A percentile compares a stretch with the other conserved stretches of the same genome.
phyloP scores from a whole-genome alignment of 2,113 vertebrate species.

The Entosphenus tridentatus region DNA sequence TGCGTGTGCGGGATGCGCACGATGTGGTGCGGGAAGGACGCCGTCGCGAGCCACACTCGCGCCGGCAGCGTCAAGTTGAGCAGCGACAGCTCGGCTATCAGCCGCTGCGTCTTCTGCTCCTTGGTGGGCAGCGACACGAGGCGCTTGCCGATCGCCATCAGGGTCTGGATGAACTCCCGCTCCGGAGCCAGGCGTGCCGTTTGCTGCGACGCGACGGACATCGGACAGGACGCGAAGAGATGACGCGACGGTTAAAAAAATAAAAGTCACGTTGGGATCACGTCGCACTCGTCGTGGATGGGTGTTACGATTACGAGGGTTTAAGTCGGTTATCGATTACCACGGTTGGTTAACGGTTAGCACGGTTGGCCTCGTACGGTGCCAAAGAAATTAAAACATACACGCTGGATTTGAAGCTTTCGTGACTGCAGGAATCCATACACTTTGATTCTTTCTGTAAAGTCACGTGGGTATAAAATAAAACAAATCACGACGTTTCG shows the following conservation, averaged over 20 bases:
- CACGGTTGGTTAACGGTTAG: too few species aligned
- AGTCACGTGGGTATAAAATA: too few species aligned
- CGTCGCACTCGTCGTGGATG: background rate
- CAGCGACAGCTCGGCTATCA: constrained; percentile 71
- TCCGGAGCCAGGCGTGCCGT: constrained; percentile 61
- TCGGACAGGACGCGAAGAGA: background rate
- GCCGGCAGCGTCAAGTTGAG: constrained; percentile 86
- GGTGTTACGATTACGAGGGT: background rate
- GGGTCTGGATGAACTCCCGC: constrained; percentile 74
- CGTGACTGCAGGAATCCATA: too few species aligned
- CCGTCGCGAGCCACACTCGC: constrained; percentile 65
- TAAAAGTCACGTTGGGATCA: constrained; percentile 1
- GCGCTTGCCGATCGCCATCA: constrained; percentile 74
- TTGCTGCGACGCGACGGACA: constrained; percentile 16
- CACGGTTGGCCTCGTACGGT: too few species aligned
- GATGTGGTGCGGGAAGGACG: constrained; percentile 64
- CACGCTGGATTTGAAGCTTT: too few species aligned
- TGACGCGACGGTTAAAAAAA: background rate
- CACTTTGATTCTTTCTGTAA: too few species aligned
- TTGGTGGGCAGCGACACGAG: constrained; percentile 77
- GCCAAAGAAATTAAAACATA: too few species aligned
- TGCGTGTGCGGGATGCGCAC: constrained; percentile 72
- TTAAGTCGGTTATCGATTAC: background rate
- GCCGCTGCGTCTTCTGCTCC: constrained; percentile 74
- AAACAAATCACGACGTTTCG: too few species aligned